Evolutionary conservation across 2,888 invertebrate species (phyloP), one percentile per base, ranked within the genome.

Genomic region (Pheosia tremula): DNA sequence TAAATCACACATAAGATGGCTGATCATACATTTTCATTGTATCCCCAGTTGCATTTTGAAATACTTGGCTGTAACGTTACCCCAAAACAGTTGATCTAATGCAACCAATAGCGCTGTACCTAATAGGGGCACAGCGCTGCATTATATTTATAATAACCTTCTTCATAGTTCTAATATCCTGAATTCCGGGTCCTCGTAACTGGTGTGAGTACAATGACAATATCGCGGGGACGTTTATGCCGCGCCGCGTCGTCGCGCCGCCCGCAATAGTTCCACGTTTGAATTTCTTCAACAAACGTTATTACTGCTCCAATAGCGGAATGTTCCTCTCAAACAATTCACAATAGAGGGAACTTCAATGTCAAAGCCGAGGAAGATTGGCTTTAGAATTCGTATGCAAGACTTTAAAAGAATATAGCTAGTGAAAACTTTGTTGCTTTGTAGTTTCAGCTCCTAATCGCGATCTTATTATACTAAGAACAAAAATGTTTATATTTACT

Each of bases 281-380:
- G 89, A 89, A 90, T 90, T 89, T 89, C 89, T 88, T 85, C 86
- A 87, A 85, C 89, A 89, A 90, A 90, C 88, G 87, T 88, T 90
- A 90, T 91, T 91, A 90, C 89, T 84, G 85, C 84, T 85, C 84
- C 86, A 86, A 89, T 86, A 81, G 88, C 79, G 80, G 81, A 87
- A 89, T 86, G 86, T 86, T 88, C 84, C 80, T 77, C 80, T 86
- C 84, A 90, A 90, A 90, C 89, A 89, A 90, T 90, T 90, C 87
- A 86, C 88, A 89, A 90, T 86, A 86, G 83, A 76, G 80, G 80
- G 79, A 89, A 88, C 89, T 87, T 82, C 83, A 81, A 85, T 86
- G 89, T 88, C 89, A 90, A 90, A 89, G 87, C 81, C 82, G 84
- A 83, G 86, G 83, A 83, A 86, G 86, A 89, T 87, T 88, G 85